These are phyloP conservation scores for Bombus breviceps DNA, from an alignment of 1,140 invertebrate genomes.

Conservation along the genomic window DNA sequence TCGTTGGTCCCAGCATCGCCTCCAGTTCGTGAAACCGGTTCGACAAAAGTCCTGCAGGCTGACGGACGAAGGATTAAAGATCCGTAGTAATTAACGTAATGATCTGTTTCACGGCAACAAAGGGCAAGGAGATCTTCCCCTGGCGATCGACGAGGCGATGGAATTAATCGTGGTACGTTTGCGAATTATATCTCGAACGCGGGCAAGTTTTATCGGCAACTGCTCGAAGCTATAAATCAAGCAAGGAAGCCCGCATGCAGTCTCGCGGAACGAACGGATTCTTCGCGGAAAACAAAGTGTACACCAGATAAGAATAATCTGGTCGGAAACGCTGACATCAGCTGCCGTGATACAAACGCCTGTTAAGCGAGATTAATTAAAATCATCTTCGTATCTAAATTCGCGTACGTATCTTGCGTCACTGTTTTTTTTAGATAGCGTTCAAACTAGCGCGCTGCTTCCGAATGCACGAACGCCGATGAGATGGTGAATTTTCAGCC, in stretches of 20 bases:
- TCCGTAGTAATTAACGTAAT: not conserved
- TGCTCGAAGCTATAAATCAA: slow-evolving; percentile 40
- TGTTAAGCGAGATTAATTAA: slow-evolving; percentile 16
- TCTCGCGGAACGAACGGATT: not conserved
- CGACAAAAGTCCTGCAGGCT: too few relatives aligned
- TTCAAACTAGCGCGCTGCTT: too few relatives aligned
- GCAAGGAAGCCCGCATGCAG: slow-evolving; percentile 26
- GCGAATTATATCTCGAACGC: slow-evolving; percentile 21
- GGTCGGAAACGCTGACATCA: slow-evolving; percentile 19
- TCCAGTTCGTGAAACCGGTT: too few relatives aligned
- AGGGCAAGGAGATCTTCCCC: not conserved
- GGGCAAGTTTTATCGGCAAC: slow-evolving; percentile 32
- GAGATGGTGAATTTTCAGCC: too few relatives aligned
- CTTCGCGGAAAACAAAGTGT: not conserved
- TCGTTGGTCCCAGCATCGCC: too few relatives aligned
- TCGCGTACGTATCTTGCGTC: too few relatives aligned
- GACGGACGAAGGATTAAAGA: too few relatives aligned
- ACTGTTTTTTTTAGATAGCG: too few relatives aligned
- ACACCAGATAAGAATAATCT: slow-evolving; percentile 44
- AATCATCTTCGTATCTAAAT: not conserved
- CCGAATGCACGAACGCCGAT: too few relatives aligned
- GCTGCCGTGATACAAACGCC: not conserved
- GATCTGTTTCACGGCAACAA: not conserved
- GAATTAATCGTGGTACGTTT: not conserved
- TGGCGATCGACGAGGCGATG: slow-evolving; percentile 3